A percentile compares a stretch with the other conserved stretches of the same genome.
Evolutionary conservation across 1,140 invertebrate genomes (phyloP).

Genomic region (Tyrophagus putrescentiae): DNA sequence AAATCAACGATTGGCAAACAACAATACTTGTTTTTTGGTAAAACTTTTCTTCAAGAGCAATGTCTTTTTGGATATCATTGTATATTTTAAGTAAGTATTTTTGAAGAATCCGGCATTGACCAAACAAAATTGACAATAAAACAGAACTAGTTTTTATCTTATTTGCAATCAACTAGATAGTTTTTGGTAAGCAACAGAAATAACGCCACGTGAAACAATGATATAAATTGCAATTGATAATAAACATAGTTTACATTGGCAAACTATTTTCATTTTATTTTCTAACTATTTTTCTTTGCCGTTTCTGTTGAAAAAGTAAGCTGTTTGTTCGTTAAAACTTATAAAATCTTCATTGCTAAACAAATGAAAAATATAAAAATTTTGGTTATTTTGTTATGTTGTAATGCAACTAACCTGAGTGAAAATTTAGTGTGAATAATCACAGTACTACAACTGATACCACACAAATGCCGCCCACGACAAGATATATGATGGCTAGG

Average conservation of each 20-base stretch:
- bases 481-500: constrained; percentile 90
- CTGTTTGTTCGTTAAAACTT: background rate
- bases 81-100: background rate
- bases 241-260: background rate
- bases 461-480: constrained; percentile 86
- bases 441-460: constrained; percentile 75
- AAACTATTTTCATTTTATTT: background rate
- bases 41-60: background rate
- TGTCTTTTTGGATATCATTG: background rate
- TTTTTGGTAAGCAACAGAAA: no score
- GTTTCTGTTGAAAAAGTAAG: background rate
- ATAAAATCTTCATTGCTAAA: constrained; percentile 12
- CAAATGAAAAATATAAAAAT: background rate
- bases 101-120: background rate
- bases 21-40: background rate
- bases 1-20: background rate
- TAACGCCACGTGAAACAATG: no score
- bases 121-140: no score
- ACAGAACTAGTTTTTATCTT: no score
- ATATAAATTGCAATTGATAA: no score
- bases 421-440: constrained; percentile 59
- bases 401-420: constrained; percentile 33
- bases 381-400: background rate
- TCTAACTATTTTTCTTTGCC: background rate
- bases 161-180: no score